Evolutionary conservation across 1,140 invertebrate genomes (phyloP).

Genomic region (Schlechtendalia chinensis): DNA sequence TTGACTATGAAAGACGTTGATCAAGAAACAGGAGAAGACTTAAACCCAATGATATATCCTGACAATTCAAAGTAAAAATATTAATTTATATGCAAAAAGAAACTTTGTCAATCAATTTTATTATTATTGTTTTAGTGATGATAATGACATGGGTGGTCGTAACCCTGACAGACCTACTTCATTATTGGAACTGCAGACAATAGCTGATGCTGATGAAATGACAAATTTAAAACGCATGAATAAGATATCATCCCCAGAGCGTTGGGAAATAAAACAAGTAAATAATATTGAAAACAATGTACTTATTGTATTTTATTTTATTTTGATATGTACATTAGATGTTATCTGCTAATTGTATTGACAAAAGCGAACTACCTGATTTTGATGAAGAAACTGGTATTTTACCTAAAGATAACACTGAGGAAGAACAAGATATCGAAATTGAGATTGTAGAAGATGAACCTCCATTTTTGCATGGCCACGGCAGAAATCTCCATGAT

Average conservation of each 20-base stretch:
- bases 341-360: slow-evolving; percentile 61
- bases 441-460: slow-evolving; percentile 99
- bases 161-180: slow-evolving; percentile 85
- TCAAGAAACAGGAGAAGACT: slow-evolving; percentile 89
- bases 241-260: slow-evolving; percentile 92
- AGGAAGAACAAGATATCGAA: slow-evolving; percentile 93
- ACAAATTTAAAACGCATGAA: slow-evolving; percentile 79
- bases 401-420: slow-evolving; percentile 83
- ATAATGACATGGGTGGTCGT: slow-evolving; percentile 55
- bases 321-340: slow-evolving; percentile 54
- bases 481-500: slow-evolving; percentile 84
- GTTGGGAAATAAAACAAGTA: slow-evolving; percentile 79
- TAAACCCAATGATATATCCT: slow-evolving; percentile 75
- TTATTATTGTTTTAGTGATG: slow-evolving; percentile 50
- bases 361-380: slow-evolving; percentile 85
- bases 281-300: neutral
- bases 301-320: neutral
- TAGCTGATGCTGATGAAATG: slow-evolving; percentile 73
- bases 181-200: slow-evolving; percentile 68
- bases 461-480: slow-evolving; percentile 90
- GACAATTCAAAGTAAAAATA: slow-evolving; percentile 51
- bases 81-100: neutral
- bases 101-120: neutral
- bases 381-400: slow-evolving; percentile 88
- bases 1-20: slow-evolving; percentile 99